Evolutionary conservation across 2,113 vertebrate genomes (phyloP).

Genomic region (Nettapus auritus): DNA sequence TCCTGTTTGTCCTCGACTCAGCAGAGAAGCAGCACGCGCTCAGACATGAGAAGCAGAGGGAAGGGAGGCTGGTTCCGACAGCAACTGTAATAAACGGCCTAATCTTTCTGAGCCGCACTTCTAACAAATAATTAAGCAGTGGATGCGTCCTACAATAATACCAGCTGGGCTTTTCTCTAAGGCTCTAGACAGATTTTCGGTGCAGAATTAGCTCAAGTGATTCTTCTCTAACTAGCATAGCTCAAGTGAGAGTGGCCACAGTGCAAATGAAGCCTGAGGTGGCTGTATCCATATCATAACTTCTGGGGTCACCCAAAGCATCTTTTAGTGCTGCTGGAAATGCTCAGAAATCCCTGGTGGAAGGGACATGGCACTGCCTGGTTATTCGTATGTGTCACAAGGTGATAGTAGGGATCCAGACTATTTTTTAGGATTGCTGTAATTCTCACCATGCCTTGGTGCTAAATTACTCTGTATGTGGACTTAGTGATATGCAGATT

Average conservation of each 20-base stretch:
- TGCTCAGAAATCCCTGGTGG: neutral
- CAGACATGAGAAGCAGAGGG: accelerated
- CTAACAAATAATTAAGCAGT: neutral
- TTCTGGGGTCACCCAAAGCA: neutral
- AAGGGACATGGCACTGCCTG: neutral
- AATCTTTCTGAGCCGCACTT: neutral
- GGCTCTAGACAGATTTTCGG: neutral
- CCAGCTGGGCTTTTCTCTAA: neutral
- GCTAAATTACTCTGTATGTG: neutral
- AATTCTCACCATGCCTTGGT: neutral
- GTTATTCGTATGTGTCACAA: neutral
- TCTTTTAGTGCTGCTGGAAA: neutral
- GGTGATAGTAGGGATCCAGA: neutral
- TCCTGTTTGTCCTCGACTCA: neutral
- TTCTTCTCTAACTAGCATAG: neutral
- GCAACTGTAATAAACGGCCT: neutral
- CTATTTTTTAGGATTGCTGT: neutral
- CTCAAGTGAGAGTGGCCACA: neutral
- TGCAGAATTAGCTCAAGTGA: neutral
- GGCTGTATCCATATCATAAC: neutral
- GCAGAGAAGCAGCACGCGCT: neutral
- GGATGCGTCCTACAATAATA: neutral
- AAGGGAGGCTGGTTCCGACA: neutral
- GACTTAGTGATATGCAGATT: neutral
- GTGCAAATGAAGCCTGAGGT: neutral